These are phyloP conservation scores for Cantharis nigra DNA, from an alignment of 2,888 invertebrate genomes.

Conservation along the genomic window DNA sequence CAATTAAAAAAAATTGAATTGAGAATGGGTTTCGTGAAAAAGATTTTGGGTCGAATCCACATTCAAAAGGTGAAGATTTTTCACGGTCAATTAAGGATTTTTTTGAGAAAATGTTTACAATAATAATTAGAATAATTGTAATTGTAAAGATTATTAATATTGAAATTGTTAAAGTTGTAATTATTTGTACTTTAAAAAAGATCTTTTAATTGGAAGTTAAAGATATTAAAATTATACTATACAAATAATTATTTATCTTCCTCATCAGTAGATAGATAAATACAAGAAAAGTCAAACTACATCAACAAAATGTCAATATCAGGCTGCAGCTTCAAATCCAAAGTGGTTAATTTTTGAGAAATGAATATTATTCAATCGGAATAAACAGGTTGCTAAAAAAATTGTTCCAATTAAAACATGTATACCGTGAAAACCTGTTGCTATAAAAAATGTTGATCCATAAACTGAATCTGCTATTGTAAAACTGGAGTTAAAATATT, in stretches of 20 bases:
- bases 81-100: conserved; percentile 63
- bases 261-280: conserved; percentile 72
- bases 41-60: conserved; percentile 63
- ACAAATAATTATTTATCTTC: conserved; percentile 62
- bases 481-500: conserved; percentile 69
- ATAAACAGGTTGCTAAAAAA: conserved; percentile 60
- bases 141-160: conserved; percentile 35
- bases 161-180: conserved; percentile 49
- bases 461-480: conserved; percentile 65
- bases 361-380: conserved; percentile 58
- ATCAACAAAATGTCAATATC: conserved; percentile 74
- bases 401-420: conserved; percentile 70
- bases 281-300: conserved; percentile 66
- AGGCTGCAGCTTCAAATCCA: conserved; percentile 68
- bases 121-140: conserved; percentile 43
- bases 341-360: conserved; percentile 64
- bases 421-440: conserved; percentile 76
- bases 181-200: conserved; percentile 66
- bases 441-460: conserved; percentile 72
- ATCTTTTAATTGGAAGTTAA: conserved; percentile 74
- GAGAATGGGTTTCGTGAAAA: conserved; percentile 62
- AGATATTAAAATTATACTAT: conserved; percentile 71
- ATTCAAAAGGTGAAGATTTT: conserved; percentile 69
- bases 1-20: conserved; percentile 68
- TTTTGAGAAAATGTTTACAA: conserved; percentile 57